These are phyloP conservation scores for Rachycentron canadum DNA, from an alignment of 2,797 vertebrate genomes.

Conservation along the genomic window DNA sequence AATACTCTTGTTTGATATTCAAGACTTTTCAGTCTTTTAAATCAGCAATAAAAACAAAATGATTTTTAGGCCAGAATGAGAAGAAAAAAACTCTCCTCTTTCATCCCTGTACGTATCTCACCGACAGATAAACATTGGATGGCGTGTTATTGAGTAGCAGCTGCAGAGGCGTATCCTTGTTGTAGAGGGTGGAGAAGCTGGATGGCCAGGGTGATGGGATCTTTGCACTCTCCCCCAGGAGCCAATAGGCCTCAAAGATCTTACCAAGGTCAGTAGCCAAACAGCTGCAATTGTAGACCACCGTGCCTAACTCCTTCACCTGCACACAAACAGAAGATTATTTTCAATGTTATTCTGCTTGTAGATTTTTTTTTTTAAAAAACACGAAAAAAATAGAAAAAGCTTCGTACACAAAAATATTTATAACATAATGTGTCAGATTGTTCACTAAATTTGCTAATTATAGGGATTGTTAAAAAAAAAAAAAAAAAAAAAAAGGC, in stretches of 20 bases:
- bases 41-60: not conserved
- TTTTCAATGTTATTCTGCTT: not conserved
- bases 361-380: not conserved
- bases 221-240: slow-evolving; percentile 83
- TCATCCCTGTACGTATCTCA: slow-evolving; percentile 58
- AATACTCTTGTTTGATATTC: not conserved
- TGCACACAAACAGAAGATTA: slow-evolving; percentile 50
- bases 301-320: slow-evolving; percentile 93
- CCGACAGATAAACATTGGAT: slow-evolving; percentile 90
- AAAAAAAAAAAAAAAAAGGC: too few species aligned
- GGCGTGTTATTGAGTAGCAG: slow-evolving; percentile 88
- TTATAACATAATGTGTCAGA: too few species aligned
- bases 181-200: slow-evolving; percentile 89
- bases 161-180: slow-evolving; percentile 88
- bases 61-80: too few species aligned
- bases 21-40: not conserved
- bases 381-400: too few species aligned
- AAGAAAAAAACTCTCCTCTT: too few species aligned
- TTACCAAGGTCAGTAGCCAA: slow-evolving; percentile 90
- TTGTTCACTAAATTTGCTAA: too few species aligned
- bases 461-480: too few species aligned
- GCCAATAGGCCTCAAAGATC: slow-evolving; percentile 95
- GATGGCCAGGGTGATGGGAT: slow-evolving; percentile 90
- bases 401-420: too few species aligned
- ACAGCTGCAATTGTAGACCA: slow-evolving; percentile 94